Evolutionary conservation across 2,113 vertebrate genomes (phyloP).

Genomic region (Platichthys stellatus): DNA sequence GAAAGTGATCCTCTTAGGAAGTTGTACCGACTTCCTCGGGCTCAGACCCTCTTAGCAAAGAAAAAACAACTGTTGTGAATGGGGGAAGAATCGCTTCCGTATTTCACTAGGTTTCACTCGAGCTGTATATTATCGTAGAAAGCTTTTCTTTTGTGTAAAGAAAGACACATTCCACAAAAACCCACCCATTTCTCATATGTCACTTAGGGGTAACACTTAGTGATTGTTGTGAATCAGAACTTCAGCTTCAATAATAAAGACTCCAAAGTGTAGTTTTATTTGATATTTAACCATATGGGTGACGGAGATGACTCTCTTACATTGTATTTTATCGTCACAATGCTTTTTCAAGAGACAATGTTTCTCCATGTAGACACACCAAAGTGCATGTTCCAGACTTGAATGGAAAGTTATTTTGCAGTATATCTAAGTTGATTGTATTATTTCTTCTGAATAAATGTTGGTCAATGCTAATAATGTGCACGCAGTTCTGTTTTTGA

Average conservation of each 20-base stretch:
- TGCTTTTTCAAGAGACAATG: conserved; percentile 26
- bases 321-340: conserved; percentile 22
- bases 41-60: conserved; percentile 60
- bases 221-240: conserved; percentile 31
- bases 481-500: conserved; percentile 5
- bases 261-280: conserved; percentile 19
- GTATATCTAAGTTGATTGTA: conserved; percentile 9
- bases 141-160: conserved; percentile 13
- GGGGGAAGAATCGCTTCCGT: conserved; percentile 1
- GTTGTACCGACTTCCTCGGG: conserved; percentile 47
- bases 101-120: conserved; percentile 4
- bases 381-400: conserved; percentile 48
- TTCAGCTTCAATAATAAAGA: conserved; percentile 12
- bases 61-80: conserved; percentile 44
- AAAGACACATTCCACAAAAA: conserved; percentile 64
- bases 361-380: conserved; percentile 48
- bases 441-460: conserved; percentile 54
- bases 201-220: neutral
- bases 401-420: conserved; percentile 29
- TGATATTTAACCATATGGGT: conserved; percentile 14
- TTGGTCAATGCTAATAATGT: conserved; percentile 5
- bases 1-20: conserved; percentile 68
- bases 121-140: conserved; percentile 38
- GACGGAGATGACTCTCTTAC: conserved; percentile 15
- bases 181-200: neutral